phyloP scores from a whole-genome alignment of 2,113 vertebrate species.

The Crotophaga sulcirostris region DNA sequence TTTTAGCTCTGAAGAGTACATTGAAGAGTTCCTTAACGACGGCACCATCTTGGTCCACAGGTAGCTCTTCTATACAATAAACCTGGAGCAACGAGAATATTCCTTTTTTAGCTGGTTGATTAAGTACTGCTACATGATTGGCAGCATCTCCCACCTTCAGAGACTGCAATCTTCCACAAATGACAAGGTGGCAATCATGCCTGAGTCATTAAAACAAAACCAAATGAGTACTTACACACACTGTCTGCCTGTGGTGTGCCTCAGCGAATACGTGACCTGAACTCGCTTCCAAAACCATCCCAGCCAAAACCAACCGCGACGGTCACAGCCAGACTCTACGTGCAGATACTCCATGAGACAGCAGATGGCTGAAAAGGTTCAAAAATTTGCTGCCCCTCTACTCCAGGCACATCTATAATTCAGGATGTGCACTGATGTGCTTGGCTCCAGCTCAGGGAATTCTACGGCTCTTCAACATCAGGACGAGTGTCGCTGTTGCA shows the following conservation, averaged over 20 bases:
- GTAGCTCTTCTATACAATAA: background rate
- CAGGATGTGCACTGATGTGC: background rate
- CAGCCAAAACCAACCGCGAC: background rate
- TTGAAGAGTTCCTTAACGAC: background rate
- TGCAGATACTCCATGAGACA: background rate
- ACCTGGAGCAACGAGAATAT: background rate
- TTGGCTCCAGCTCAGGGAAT: background rate
- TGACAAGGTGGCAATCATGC: background rate
- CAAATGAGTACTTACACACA: background rate
- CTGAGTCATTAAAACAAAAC: background rate
- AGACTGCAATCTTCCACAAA: background rate
- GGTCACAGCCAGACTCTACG: background rate
- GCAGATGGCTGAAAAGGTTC: background rate
- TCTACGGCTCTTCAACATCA: accelerated
- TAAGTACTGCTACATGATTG: background rate
- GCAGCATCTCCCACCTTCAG: background rate
- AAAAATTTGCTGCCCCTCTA: background rate
- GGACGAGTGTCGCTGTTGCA: accelerated
- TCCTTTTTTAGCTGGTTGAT: background rate
- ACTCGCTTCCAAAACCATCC: background rate
- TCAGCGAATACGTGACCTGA: background rate
- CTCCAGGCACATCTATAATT: background rate
- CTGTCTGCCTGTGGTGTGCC: background rate
- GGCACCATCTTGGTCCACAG: background rate
- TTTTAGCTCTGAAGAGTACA: background rate